Evolutionary conservation across 2,797 vertebrate genomes (phyloP).

Genomic region (Esox masquinongy): DNA sequence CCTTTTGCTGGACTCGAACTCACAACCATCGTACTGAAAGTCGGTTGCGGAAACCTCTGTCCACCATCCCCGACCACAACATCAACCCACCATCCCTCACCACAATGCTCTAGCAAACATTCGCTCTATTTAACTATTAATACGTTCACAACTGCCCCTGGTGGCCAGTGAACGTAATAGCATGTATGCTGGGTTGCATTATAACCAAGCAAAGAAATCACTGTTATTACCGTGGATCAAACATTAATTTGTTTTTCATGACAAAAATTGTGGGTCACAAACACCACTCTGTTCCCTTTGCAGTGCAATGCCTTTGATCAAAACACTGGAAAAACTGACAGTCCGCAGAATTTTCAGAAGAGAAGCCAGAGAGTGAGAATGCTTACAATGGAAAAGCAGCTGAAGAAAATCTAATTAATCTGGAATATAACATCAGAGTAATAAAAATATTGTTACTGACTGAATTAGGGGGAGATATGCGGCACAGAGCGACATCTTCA

Average conservation of each 20-base stretch:
- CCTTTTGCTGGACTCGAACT: no score
- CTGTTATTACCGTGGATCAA: background rate
- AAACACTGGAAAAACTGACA: background rate
- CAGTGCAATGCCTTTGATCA: background rate
- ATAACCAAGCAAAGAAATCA: constrained; percentile 8
- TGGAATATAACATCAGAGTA: background rate
- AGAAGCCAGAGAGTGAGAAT: background rate
- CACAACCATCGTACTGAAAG: no score
- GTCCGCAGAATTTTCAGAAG: background rate
- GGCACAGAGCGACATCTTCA: background rate
- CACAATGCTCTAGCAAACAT: no score
- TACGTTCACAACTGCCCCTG: no score
- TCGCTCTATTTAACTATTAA: no score
- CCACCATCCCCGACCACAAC: no score
- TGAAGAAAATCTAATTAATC: background rate
- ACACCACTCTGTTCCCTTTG: background rate
- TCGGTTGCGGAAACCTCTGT: no score
- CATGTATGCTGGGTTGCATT: no score
- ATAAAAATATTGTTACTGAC: no score
- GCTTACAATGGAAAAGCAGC: background rate
- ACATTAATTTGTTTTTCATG: background rate
- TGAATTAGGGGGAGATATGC: background rate
- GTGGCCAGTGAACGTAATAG: no score
- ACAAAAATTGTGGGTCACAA: background rate
- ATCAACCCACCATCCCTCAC: no score